phyloP scores from a whole-genome alignment of 1,140 invertebrate species.

The Hyphantria cunea region DNA sequence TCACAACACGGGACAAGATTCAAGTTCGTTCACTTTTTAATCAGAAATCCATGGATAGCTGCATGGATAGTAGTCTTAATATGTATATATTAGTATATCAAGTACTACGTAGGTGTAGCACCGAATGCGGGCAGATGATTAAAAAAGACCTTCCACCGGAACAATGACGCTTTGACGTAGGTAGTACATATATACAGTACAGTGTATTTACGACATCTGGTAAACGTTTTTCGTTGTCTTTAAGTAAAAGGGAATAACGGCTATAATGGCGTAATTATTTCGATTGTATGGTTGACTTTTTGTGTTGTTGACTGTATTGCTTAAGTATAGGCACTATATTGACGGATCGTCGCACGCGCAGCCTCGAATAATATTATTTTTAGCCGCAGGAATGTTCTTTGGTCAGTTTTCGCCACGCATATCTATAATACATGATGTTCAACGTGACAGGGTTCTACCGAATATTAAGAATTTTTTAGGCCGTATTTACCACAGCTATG shows the following conservation, averaged over 20 bases:
- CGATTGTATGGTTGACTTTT: slow-evolving; percentile 23
- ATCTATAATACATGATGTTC: slow-evolving; percentile 45
- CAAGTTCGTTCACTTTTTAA: slow-evolving; percentile 27
- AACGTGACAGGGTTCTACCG: slow-evolving; percentile 14
- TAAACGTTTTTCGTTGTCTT: slow-evolving; percentile 23
- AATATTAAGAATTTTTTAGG: slow-evolving; percentile 35
- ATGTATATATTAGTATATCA: not conserved
- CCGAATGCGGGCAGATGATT: slow-evolving; percentile 36
- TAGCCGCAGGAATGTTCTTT: slow-evolving; percentile 73
- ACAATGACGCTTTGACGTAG: slow-evolving; percentile 44
- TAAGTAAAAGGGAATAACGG: slow-evolving; percentile 12
- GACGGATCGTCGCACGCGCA: slow-evolving; percentile 62
- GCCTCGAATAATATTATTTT: slow-evolving; percentile 72
- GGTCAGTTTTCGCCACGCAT: slow-evolving; percentile 63
- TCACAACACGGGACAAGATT: slow-evolving; percentile 28
- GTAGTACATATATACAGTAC: slow-evolving; percentile 17
- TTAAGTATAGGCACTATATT: slow-evolving; percentile 28
- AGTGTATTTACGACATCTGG: slow-evolving; percentile 26
- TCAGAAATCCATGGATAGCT: slow-evolving; percentile 7
- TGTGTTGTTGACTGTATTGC: slow-evolving; percentile 35
- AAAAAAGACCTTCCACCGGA: slow-evolving; percentile 45
- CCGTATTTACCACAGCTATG: slow-evolving; percentile 20
- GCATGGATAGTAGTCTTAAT: too few species aligned
- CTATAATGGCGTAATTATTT: slow-evolving; percentile 15
- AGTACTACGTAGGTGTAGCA: not conserved